A percentile compares a stretch with the other conserved stretches of the same genome.
Conservation (phyloP, 1,140 invertebrate genomes). For the Pantala flavescens region DNA sequence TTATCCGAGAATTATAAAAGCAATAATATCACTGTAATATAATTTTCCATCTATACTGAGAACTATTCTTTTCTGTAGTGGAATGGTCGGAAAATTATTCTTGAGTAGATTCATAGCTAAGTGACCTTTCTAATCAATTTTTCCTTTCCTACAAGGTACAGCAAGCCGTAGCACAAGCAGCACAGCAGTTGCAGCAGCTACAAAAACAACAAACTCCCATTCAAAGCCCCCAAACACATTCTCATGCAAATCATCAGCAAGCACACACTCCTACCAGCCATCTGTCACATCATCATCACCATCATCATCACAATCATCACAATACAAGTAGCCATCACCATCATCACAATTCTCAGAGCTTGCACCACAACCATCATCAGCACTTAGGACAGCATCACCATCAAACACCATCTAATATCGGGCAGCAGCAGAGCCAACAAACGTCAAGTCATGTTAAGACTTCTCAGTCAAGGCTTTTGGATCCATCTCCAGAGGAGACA, state of each 20-base stretch:
- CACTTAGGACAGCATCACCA: conserved; percentile 37
- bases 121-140: no score
- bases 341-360: conserved; percentile 29
- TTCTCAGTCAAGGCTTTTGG: neutral
- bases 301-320: conserved; percentile 27
- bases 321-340: conserved; percentile 26
- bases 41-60: no score
- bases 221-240: conserved; percentile 34
- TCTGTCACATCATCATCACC: conserved; percentile 26
- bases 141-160: conserved; percentile 41
- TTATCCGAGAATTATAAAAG: no score
- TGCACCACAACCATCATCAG: conserved; percentile 36
- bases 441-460: conserved; percentile 24
- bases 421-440: conserved; percentile 31
- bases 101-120: no score
- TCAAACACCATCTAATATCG: conserved; percentile 32
- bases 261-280: conserved; percentile 18
- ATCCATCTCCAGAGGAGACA: conserved; percentile 57
- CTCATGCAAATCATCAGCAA: conserved; percentile 24
- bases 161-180: conserved; percentile 69
- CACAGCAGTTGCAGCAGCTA: conserved; percentile 68
- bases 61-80: no score
- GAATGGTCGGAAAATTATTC: no score
- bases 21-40: no score
- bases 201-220: conserved; percentile 58